phyloP scores from a whole-genome alignment of 2,113 vertebrate species.

The Etia nguti region DNA sequence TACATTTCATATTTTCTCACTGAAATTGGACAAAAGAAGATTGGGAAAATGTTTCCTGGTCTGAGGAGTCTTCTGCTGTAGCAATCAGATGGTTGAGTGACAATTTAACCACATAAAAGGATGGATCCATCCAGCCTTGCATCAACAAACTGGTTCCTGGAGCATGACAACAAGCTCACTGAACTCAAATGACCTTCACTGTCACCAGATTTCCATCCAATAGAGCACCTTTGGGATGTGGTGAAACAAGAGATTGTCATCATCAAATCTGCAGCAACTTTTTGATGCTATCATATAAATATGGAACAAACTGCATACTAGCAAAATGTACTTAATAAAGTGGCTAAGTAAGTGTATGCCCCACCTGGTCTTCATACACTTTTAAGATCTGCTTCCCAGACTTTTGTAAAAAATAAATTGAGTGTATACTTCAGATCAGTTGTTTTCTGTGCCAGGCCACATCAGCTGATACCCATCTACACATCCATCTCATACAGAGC shows the following conservation, averaged over 20 bases:
- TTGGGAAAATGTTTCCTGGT: not conserved
- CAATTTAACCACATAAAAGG: fast-evolving
- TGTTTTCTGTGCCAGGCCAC: not conserved
- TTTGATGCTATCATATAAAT: not conserved
- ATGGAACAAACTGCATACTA: not conserved
- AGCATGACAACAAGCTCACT: not conserved
- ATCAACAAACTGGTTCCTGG: not conserved
- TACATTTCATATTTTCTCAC: not conserved
- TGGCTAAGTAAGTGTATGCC: not conserved
- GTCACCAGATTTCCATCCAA: not conserved
- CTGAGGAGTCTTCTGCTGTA: not conserved
- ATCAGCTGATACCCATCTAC: not conserved
- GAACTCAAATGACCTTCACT: not conserved
- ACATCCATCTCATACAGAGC: not conserved
- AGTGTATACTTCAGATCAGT: not conserved
- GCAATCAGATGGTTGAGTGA: not conserved
- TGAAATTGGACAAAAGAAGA: not conserved
- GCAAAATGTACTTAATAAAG: not conserved
- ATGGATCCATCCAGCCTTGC: not conserved
- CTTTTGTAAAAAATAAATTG: not conserved
- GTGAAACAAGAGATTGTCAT: not conserved
- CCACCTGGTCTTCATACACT: not conserved
- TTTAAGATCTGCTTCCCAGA: not conserved
- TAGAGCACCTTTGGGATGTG: not conserved
- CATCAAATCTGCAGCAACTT: not conserved